Conservation (phyloP, 2,797 vertebrate genomes). For the Pagetopsis macropterus region DNA sequence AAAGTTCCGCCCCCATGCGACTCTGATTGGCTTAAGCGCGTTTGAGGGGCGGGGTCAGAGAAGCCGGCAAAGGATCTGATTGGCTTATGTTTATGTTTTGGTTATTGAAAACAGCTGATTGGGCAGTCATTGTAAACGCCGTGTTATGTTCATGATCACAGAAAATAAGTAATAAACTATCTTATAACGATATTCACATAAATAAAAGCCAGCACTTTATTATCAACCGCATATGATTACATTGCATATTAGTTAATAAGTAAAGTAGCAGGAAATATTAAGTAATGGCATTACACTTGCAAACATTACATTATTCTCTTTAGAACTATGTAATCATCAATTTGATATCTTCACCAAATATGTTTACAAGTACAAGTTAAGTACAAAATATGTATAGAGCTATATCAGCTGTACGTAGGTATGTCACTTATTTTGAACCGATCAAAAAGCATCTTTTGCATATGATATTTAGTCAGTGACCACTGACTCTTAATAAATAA, state of each 20-base stretch:
- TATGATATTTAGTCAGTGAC: background rate
- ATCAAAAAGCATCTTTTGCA: conserved; percentile 10
- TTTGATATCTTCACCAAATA: background rate
- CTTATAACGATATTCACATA: background rate
- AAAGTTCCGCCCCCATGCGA: conserved; percentile 25
- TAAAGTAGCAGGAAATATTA: background rate
- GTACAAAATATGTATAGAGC: background rate
- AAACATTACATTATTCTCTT: conserved; percentile 6
- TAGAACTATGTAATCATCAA: background rate
- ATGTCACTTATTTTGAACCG: conserved; percentile 2
- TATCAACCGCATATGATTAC: conserved; percentile 14
- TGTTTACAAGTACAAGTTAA: conserved; percentile 1
- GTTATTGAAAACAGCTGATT: conserved; percentile 39
- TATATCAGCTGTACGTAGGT: background rate
- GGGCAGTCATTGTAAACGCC: background rate
- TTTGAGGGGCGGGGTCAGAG: background rate
- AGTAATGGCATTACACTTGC: background rate
- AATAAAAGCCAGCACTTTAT: conserved; percentile 41
- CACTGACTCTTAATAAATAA: conserved; percentile 43
- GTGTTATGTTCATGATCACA: background rate
- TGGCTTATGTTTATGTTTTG: conserved; percentile 60
- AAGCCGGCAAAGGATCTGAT: conserved; percentile 58
- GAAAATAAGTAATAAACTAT: background rate
- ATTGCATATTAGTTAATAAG: background rate
- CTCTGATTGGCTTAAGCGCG: conserved; percentile 46